Evolutionary conservation across 92 coral and sea anemone species (phyloP).

Genomic region (Isaurus tuberculatus): DNA sequence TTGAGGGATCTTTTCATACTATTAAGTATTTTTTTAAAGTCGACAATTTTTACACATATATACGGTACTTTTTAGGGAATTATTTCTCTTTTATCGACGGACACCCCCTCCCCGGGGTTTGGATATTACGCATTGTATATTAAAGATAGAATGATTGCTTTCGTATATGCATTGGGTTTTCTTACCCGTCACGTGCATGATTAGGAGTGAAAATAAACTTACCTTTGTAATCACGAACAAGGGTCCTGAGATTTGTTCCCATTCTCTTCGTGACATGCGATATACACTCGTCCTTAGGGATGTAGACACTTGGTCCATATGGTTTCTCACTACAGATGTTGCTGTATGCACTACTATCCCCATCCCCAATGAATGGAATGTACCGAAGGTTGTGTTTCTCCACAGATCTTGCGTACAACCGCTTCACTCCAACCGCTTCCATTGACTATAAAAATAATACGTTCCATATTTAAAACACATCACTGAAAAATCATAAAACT

Average conservation of each 20-base stretch:
- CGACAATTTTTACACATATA: not conserved
- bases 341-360: slow-evolving; percentile 22
- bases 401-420: not conserved
- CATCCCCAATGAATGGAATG: slow-evolving; percentile 44
- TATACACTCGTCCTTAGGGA: not conserved
- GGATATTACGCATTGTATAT: not conserved
- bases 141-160: not conserved
- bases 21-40: not conserved
- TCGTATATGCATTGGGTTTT: not conserved
- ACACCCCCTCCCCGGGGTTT: not conserved
- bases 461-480: not conserved
- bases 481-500: not conserved
- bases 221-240: not conserved
- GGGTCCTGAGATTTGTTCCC: slow-evolving; percentile 7
- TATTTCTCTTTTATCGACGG: not conserved
- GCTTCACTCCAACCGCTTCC: slow-evolving; percentile 8
- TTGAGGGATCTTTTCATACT: not conserved
- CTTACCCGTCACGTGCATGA: not conserved
- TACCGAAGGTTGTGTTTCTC: slow-evolving; percentile 24
- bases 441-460: not conserved
- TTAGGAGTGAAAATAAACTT: not conserved
- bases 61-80: not conserved
- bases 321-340: slow-evolving; percentile 6
- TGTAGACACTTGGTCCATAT: not conserved
- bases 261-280: not conserved